Percentiles rank a stretch among this genome's conserved stretches.
Evolutionary conservation across 2,797 vertebrate species (phyloP).

Genomic region (Momotus momota): DNA sequence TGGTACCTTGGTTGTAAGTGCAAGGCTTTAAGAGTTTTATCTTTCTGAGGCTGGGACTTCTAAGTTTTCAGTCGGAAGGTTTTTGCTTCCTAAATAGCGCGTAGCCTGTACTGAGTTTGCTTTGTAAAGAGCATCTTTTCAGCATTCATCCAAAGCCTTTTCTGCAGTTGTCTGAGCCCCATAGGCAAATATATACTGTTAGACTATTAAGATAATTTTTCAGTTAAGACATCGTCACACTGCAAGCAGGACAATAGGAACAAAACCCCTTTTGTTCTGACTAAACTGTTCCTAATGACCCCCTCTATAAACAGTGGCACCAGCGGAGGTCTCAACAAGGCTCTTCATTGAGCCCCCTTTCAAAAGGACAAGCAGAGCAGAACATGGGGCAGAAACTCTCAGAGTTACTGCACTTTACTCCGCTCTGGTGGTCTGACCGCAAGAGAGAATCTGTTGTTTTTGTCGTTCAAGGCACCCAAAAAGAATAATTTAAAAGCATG

Average conservation of each 20-base stretch:
- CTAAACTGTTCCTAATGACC: constrained; percentile 92
- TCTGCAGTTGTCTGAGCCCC: constrained; percentile 31
- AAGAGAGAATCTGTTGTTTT: constrained; percentile 58
- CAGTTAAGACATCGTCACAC: constrained; percentile 82
- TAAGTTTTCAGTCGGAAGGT: constrained; percentile 60
- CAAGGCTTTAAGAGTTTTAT: not conserved
- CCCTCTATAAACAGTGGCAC: constrained; percentile 89
- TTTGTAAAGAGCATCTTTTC: constrained; percentile 69
- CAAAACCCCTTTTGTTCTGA: constrained; percentile 94
- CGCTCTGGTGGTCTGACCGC: constrained; percentile 77
- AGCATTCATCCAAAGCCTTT: constrained; percentile 51
- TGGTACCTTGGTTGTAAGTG: not conserved
- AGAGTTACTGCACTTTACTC: constrained; percentile 67
- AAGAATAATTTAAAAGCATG: constrained; percentile 54
- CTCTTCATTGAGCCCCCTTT: constrained; percentile 87
- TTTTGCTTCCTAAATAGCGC: constrained; percentile 13
- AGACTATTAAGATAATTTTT: constrained; percentile 77
- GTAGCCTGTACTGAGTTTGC: not conserved
- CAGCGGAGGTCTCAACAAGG: constrained; percentile 86
- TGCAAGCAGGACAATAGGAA: constrained; percentile 89
- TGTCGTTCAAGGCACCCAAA: constrained; percentile 66
- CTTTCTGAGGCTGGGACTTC: not conserved
- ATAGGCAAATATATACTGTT: constrained; percentile 67
- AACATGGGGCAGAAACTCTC: constrained; percentile 73
- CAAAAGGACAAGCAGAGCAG: constrained; percentile 86